A percentile compares a stretch with the other conserved stretches of the same genome.
These are phyloP conservation scores for Mareca penelope DNA, from an alignment of 2,797 vertebrate genomes.

Conservation along the genomic window DNA sequence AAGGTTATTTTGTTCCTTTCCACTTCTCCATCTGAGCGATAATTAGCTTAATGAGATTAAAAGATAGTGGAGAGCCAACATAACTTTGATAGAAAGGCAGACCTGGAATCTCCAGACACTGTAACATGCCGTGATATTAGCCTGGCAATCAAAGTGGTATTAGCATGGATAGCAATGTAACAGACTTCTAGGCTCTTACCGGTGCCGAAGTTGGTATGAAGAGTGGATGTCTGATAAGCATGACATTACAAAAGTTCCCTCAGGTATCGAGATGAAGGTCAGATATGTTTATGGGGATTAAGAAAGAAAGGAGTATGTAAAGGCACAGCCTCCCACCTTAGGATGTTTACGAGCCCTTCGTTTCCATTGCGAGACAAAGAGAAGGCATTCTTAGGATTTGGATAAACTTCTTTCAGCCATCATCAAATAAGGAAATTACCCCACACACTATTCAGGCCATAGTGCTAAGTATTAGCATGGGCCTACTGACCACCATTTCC, in stretches of 20 bases:
- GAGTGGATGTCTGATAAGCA: neutral
- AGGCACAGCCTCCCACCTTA: neutral
- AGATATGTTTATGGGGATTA: neutral
- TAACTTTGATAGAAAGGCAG: neutral
- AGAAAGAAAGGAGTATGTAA: neutral
- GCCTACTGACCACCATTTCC: neutral
- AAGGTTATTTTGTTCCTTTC: conserved; percentile 22
- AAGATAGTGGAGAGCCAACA: neutral
- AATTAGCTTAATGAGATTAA: neutral
- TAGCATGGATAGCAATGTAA: neutral
- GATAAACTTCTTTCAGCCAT: neutral
- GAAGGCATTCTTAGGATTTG: neutral
- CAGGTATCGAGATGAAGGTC: neutral
- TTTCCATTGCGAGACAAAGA: neutral
- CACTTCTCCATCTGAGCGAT: neutral
- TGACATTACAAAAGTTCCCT: neutral
- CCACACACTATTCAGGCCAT: neutral
- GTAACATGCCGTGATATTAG: neutral
- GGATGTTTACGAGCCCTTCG: neutral
- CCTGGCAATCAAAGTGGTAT: neutral
- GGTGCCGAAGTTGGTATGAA: neutral
- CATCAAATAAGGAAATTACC: neutral
- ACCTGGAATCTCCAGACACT: neutral
- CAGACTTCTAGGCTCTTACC: neutral
- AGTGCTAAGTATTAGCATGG: neutral